Conservation (phyloP, 2,113 vertebrate species). For the Mobula birostris region DNA sequence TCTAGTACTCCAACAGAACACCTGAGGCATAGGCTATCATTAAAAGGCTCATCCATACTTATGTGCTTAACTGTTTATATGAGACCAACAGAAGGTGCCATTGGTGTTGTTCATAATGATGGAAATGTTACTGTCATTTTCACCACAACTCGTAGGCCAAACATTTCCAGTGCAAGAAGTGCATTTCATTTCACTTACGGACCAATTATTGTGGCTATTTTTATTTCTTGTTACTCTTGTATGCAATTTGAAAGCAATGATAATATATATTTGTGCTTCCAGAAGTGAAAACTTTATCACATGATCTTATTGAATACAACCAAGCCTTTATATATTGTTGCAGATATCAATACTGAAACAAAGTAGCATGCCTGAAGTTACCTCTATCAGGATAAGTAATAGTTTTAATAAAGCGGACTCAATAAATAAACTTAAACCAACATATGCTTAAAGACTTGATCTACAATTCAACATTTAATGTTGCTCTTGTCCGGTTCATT, state of each 20-base stretch:
- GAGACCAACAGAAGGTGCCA: no score
- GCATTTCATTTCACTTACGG: neutral
- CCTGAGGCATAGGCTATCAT: no score
- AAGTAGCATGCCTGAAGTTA: neutral
- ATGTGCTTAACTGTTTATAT: no score
- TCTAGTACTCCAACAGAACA: no score
- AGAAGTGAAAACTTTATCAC: neutral
- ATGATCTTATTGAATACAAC: no score
- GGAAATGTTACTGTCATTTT: no score
- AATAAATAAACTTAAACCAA: neutral
- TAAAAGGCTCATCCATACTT: no score
- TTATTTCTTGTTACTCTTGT: neutral
- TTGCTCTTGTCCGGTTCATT: neutral
- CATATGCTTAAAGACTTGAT: neutral
- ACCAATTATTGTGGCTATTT: neutral
- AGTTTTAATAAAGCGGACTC: neutral
- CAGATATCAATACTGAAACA: neutral
- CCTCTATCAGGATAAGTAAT: neutral
- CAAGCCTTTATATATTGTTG: neutral
- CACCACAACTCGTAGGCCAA: no score
- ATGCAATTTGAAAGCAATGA: neutral
- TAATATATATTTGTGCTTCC: neutral
- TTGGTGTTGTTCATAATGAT: no score
- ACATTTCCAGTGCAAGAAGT: no score
- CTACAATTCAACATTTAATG: neutral